Evolutionary conservation across 1,140 invertebrate genomes (phyloP).

Genomic region (Piezodorus guildinii): DNA sequence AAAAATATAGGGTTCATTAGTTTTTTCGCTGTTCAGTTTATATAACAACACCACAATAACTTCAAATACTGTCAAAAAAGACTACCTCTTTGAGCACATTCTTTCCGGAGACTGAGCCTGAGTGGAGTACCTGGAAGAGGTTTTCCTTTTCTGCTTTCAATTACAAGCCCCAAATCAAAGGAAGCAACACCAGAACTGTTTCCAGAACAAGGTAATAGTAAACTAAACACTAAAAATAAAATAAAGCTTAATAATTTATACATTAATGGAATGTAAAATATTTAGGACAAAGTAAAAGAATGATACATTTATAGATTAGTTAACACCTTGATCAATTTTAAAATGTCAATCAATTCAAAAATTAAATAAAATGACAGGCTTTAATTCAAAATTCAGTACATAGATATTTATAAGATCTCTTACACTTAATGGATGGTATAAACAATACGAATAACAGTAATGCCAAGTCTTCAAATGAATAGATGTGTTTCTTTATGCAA

Average conservation of each 20-base stretch:
- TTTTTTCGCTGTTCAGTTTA: too few species aligned
- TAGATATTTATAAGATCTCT: too few species aligned
- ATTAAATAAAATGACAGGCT: too few species aligned
- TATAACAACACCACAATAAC: too few species aligned
- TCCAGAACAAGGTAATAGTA: constrained; percentile 78
- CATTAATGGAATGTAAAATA: not conserved
- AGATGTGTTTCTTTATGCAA: too few species aligned
- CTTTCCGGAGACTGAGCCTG: constrained; percentile 78
- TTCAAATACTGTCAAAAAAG: not conserved
- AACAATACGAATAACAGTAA: too few species aligned
- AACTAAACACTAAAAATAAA: constrained; percentile 67
- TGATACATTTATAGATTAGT: not conserved
- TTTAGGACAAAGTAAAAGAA: too few species aligned
- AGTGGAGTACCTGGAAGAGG: constrained; percentile 80
- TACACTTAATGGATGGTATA: too few species aligned
- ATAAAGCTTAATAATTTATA: not conserved
- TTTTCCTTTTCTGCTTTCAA: constrained; percentile 61
- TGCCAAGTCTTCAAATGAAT: too few species aligned
- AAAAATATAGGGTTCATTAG: too few species aligned
- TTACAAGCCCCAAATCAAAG: constrained; percentile 77
- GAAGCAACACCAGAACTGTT: constrained; percentile 78
- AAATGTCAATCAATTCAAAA: too few species aligned
- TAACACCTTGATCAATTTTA: not conserved
- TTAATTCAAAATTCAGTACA: too few species aligned
- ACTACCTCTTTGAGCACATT: constrained; percentile 78